Percentiles rank a stretch among this genome's conserved stretches.
phyloP scores from a whole-genome alignment of 1,140 invertebrate genomes.

The Conus betulinus region DNA sequence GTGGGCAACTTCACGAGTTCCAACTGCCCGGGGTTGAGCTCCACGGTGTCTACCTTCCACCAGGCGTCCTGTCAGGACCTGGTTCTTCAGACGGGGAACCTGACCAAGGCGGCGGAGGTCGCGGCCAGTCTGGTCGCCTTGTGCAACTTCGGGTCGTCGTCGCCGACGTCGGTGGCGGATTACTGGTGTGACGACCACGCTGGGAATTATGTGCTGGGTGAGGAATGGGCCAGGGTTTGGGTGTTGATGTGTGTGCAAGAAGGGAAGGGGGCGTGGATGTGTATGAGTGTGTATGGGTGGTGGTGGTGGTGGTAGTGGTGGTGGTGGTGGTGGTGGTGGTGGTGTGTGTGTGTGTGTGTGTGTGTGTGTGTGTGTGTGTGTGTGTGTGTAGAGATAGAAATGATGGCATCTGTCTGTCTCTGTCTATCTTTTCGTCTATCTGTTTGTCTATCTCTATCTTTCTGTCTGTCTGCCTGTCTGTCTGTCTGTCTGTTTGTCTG shows the following conservation, averaged over 20 bases:
- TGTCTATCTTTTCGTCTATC: too few species aligned
- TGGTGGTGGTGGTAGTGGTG: background rate
- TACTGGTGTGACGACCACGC: slow-evolving; percentile 24
- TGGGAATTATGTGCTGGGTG: slow-evolving; percentile 10
- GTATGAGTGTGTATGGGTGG: too few species aligned
- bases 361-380: too few species aligned
- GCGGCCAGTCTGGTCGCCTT: slow-evolving; percentile 1
- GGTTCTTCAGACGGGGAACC: background rate
- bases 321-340: too few species aligned
- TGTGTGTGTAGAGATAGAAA: too few species aligned
- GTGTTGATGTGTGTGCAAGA: background rate
- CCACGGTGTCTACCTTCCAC: background rate
- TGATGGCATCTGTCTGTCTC: too few species aligned
- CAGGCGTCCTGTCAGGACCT: slow-evolving; percentile 6
- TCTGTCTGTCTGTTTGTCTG: too few species aligned
- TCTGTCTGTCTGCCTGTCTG: too few species aligned
- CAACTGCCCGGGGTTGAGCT: slow-evolving; percentile 17
- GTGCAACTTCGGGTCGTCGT: background rate
- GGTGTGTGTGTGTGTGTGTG: too few species aligned
- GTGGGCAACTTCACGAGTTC: background rate
- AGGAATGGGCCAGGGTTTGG: too few species aligned
- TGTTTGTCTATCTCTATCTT: too few species aligned
- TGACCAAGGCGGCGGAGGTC: slow-evolving; percentile 8
- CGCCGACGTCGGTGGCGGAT: background rate
- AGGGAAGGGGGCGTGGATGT: too few species aligned